These are phyloP conservation scores for Martes martes DNA, from an alignment of 2,113 vertebrate genomes.

Conservation along the genomic window DNA sequence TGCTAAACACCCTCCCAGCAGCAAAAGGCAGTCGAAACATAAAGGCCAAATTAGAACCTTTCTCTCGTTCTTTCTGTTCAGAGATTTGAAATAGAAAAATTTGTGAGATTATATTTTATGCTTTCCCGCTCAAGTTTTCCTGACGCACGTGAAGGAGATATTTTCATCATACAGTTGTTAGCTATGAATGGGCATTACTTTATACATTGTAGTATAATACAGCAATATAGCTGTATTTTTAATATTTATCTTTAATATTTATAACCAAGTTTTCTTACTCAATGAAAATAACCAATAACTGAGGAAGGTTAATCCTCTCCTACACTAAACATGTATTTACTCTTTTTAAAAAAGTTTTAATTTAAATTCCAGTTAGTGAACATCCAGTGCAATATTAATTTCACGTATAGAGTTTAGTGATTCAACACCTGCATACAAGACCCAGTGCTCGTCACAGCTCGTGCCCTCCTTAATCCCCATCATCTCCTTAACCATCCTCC, in stretches of 20 bases:
- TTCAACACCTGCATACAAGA: not conserved
- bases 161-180: not conserved
- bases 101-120: not conserved
- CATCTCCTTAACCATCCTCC: not conserved
- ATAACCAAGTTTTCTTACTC: not conserved
- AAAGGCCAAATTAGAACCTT: constrained; percentile 90
- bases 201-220: not conserved
- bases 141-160: not conserved
- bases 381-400: not conserved
- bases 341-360: not conserved
- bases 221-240: not conserved
- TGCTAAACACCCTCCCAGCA: constrained; percentile 90
- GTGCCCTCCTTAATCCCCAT: not conserved
- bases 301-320: not conserved
- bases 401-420: not conserved
- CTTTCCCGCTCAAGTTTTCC: not conserved
- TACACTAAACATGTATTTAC: not conserved
- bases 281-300: not conserved
- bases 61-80: constrained; percentile 89
- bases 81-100: constrained; percentile 52
- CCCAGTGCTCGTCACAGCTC: not conserved
- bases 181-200: not conserved
- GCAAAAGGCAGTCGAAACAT: constrained; percentile 93
- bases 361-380: not conserved
- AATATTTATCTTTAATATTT: not conserved